phyloP scores from a whole-genome alignment of 2,797 vertebrate species.

The Spinibarbus caldwelli region DNA sequence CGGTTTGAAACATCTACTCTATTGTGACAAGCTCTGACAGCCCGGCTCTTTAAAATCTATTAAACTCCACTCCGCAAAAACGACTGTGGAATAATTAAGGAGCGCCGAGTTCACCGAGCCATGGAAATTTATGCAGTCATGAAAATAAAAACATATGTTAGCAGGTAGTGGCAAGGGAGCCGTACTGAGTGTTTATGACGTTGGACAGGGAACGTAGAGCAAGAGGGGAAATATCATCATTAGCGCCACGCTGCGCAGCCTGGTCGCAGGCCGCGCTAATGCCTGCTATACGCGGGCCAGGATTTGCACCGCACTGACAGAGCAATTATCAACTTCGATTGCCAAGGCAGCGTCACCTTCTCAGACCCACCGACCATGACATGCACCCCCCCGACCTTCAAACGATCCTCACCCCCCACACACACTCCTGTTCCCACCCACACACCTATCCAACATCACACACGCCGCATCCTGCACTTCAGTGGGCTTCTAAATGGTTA shows the following conservation, averaged over 20 bases:
- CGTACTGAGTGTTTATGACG: constrained; percentile 70
- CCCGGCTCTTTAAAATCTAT: constrained; percentile 62
- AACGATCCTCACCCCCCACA: constrained; percentile 44
- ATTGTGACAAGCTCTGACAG: constrained; percentile 74
- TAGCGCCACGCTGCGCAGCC: constrained; percentile 70
- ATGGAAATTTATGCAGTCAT: constrained; percentile 72
- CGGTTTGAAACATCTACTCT: constrained; percentile 65
- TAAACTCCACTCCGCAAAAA: constrained; percentile 62
- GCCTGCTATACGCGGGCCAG: constrained; percentile 63
- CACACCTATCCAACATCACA: constrained; percentile 59
- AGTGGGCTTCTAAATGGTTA: constrained; percentile 76
- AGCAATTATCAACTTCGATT: constrained; percentile 70
- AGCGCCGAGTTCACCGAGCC: constrained; percentile 67
- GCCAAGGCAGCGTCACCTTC: constrained; percentile 52
- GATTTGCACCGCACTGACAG: constrained; percentile 72
- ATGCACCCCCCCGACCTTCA: constrained; percentile 32
- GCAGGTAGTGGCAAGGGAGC: constrained; percentile 69
- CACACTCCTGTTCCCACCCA: constrained; percentile 51
- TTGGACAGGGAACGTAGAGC: constrained; percentile 68
- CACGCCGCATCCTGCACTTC: constrained; percentile 67
- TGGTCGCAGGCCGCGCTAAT: constrained; percentile 68
- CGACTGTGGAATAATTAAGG: constrained; percentile 69
- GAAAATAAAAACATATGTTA: constrained; percentile 76
- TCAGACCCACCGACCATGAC: constrained; percentile 42
- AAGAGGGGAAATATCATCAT: constrained; percentile 73